phyloP scores from a whole-genome alignment of 2,888 invertebrate species.

The Bombyx huttoni region DNA sequence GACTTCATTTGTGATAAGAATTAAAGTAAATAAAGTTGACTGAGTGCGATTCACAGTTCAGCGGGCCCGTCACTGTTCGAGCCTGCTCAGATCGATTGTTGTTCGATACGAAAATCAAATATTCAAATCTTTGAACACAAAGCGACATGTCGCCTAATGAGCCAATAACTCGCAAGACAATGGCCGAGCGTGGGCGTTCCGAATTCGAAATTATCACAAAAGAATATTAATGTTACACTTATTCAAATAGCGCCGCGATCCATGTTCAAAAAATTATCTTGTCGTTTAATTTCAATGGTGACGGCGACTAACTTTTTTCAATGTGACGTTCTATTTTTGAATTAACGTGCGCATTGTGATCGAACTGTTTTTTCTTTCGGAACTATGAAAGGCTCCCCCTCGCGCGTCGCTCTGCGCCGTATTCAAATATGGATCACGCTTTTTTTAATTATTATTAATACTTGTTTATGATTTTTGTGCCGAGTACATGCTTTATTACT shows the following conservation, averaged over 20 bases:
- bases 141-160: slow-evolving; percentile 64
- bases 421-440: slow-evolving; percentile 45
- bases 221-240: slow-evolving; percentile 71
- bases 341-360: slow-evolving; percentile 41
- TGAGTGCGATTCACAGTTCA: background rate
- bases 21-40: background rate
- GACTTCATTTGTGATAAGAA: slow-evolving; percentile 6
- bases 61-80: background rate
- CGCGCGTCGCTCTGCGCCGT: slow-evolving; percentile 35
- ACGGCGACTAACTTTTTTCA: slow-evolving; percentile 46
- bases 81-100: background rate
- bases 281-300: slow-evolving; percentile 56
- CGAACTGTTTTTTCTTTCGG: slow-evolving; percentile 25
- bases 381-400: slow-evolving; percentile 34
- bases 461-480: slow-evolving; percentile 52
- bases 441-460: slow-evolving; percentile 46
- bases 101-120: slow-evolving; percentile 44
- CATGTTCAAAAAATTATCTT: slow-evolving; percentile 63
- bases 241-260: slow-evolving; percentile 63
- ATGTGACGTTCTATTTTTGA: slow-evolving; percentile 26
- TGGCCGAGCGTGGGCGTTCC: slow-evolving; percentile 61
- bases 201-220: slow-evolving; percentile 67
- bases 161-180: slow-evolving; percentile 70
- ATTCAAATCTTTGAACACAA: slow-evolving; percentile 60
- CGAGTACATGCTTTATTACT: slow-evolving; percentile 43